Evolutionary conservation across 2,888 invertebrate genomes (phyloP).

Genomic region (Eilema griseolum): DNA sequence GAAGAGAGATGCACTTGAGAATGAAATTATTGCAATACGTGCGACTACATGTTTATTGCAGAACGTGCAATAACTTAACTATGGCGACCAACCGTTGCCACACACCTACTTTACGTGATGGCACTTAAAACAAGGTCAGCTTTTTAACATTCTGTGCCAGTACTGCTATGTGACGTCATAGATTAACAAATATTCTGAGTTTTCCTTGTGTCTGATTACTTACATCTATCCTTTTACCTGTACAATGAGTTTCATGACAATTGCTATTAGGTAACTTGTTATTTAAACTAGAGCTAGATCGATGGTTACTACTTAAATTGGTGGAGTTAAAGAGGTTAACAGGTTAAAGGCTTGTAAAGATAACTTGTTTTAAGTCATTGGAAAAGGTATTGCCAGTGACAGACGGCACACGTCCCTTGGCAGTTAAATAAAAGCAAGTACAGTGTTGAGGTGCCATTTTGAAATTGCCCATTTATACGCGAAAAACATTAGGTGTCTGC

Average conservation of each 20-base stretch:
- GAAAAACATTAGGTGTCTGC: too few relatives aligned
- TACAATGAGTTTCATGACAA: not conserved
- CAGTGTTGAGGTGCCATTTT: not conserved
- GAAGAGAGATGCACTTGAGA: not conserved
- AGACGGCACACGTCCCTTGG: not conserved
- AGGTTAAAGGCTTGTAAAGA: not conserved
- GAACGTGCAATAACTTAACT: conserved; percentile 1
- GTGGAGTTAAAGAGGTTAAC: not conserved
- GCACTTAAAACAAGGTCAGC: conserved; percentile 30
- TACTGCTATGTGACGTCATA: conserved; percentile 32
- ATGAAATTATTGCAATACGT: not conserved
- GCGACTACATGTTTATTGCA: not conserved
- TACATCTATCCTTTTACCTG: not conserved
- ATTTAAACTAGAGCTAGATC: not conserved
- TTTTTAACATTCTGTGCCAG: conserved; percentile 34
- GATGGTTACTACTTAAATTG: not conserved
- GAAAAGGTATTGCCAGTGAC: not conserved
- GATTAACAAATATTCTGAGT: conserved; percentile 35
- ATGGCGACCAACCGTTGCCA: not conserved
- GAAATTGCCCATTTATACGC: not conserved
- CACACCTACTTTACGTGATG: conserved; percentile 18
- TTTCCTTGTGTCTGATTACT: conserved; percentile 31
- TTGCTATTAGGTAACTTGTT: not conserved
- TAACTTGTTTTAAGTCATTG: not conserved
- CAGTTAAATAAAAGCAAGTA: not conserved